Evolutionary conservation across 2,797 vertebrate species (phyloP).

Genomic region (Enteromius radiatus): DNA sequence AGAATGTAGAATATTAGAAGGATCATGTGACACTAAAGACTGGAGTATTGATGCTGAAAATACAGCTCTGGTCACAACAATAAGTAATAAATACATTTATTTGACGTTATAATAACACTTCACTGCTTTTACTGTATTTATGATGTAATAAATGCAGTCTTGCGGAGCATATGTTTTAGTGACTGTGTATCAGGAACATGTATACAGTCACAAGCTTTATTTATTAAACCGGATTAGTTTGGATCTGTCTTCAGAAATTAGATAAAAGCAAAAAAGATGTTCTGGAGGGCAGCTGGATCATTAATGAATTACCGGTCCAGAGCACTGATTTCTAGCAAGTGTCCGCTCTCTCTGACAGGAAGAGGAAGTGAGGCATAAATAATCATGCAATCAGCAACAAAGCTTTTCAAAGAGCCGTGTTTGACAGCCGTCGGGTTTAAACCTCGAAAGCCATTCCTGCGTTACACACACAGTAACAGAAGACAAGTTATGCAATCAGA

Average conservation of each 20-base stretch:
- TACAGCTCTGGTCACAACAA: background rate
- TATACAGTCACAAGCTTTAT: background rate
- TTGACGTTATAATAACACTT: background rate
- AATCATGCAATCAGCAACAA: slow-evolving; percentile 53
- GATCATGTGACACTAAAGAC: background rate
- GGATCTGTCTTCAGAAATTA: background rate
- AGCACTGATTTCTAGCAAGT: slow-evolving; percentile 14
- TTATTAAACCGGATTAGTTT: background rate
- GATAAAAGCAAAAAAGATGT: slow-evolving; percentile 15
- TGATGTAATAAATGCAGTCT: background rate
- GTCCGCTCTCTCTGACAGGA: slow-evolving; percentile 34
- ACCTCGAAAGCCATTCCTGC: background rate
- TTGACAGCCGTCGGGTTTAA: slow-evolving; percentile 1
- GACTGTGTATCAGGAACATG: background rate
- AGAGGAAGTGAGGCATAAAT: slow-evolving; percentile 53
- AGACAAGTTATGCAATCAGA: slow-evolving; percentile 8
- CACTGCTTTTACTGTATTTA: background rate
- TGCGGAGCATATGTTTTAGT: background rate
- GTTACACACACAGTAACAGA: slow-evolving; percentile 25
- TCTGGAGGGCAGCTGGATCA: slow-evolving; percentile 1
- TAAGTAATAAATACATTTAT: background rate
- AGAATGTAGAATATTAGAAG: background rate
- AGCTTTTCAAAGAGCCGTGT: slow-evolving; percentile 40
- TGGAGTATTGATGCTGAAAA: background rate
- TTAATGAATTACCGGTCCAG: slow-evolving; percentile 11